phyloP scores from a whole-genome alignment of 2,888 invertebrate species.

The Philhelius pedissequus region DNA sequence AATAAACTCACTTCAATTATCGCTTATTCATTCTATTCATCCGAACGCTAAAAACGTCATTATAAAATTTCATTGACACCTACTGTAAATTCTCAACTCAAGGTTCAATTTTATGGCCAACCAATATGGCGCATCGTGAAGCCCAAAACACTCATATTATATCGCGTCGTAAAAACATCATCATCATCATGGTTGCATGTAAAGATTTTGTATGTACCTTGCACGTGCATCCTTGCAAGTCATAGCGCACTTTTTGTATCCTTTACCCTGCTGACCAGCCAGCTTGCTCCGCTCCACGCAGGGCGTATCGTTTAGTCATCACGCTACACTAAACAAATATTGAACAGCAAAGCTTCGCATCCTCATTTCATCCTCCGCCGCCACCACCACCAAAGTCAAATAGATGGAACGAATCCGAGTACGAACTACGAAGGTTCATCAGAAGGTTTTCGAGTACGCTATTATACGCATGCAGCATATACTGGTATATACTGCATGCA shows the following conservation, averaged over 20 bases:
- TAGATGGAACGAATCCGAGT: conserved; percentile 40
- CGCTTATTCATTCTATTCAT: conserved; percentile 15
- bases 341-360: conserved; percentile 69
- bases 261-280: neutral
- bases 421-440: neutral
- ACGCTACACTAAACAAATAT: conserved; percentile 69
- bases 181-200: conserved; percentile 33
- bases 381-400: no score
- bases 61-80: conserved; percentile 25
- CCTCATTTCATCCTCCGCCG: conserved; percentile 53
- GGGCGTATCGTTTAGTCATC: conserved; percentile 60
- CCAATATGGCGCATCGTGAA: neutral
- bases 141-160: conserved; percentile 9
- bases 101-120: neutral
- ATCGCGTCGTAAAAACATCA: conserved; percentile 61
- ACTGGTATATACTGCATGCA: neutral
- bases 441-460: neutral
- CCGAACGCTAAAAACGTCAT: neutral
- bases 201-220: neutral
- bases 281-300: neutral
- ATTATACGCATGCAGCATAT: neutral
- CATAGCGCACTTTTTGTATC: neutral
- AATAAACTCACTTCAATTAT: conserved; percentile 43
- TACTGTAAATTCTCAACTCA: neutral
- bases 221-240: neutral